These are phyloP conservation scores for Pollicipes pollicipes DNA, from an alignment of 1,140 invertebrate genomes.

Conservation along the genomic window DNA sequence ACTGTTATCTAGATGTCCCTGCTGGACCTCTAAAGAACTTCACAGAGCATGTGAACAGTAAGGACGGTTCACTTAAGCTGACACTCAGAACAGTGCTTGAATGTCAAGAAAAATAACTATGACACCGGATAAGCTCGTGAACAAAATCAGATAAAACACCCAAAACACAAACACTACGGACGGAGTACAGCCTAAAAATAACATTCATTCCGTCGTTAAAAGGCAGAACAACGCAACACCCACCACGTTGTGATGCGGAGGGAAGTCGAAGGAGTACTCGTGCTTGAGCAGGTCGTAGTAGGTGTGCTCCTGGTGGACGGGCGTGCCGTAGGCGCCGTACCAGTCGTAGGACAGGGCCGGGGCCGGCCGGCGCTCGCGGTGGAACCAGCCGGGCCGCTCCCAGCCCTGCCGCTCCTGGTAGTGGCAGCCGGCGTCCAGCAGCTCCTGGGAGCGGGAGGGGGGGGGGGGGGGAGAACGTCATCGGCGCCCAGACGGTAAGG, in stretches of 20 bases:
- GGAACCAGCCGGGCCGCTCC: slow-evolving; percentile 63
- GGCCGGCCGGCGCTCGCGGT: slow-evolving; percentile 25
- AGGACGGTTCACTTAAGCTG: too few species aligned
- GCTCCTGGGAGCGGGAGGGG: slow-evolving; percentile 27
- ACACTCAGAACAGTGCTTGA: too few species aligned
- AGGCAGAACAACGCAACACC: slow-evolving; percentile 18
- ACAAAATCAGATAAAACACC: too few species aligned
- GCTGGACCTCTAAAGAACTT: too few species aligned
- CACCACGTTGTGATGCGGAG: slow-evolving; percentile 55
- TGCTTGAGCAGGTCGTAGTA: slow-evolving; percentile 48
- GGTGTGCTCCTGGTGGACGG: slow-evolving; percentile 38
- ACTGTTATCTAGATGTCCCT: too few species aligned
- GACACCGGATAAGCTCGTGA: too few species aligned
- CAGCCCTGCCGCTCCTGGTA: slow-evolving; percentile 72
- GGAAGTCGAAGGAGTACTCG: slow-evolving; percentile 62
- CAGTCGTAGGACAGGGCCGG: slow-evolving; percentile 49
- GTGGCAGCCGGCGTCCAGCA: slow-evolving; percentile 51
- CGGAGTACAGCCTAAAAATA: too few species aligned
- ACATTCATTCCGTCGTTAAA: too few species aligned
- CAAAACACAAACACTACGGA: too few species aligned
- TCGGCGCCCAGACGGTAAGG: too few species aligned
- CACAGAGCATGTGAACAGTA: too few species aligned
- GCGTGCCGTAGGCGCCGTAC: slow-evolving; percentile 54
- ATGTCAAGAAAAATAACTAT: too few species aligned
- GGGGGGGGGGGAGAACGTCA: background rate